A percentile compares a stretch with the other conserved stretches of the same genome.
Evolutionary conservation across 2,888 invertebrate genomes (phyloP).

Genomic region (Alloscopus bannaensis): DNA sequence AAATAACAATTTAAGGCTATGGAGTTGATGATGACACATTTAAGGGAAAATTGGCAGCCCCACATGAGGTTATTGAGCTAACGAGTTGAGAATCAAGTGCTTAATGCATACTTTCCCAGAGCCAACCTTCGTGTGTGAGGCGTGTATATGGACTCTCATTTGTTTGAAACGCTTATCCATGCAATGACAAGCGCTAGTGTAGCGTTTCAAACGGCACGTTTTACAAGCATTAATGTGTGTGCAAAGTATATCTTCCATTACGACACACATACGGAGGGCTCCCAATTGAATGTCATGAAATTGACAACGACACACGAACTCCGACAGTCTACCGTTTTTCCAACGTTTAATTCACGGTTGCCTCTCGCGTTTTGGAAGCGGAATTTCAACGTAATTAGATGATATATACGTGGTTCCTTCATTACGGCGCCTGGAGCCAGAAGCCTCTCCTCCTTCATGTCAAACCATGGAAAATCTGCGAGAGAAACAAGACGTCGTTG

Average conservation of each 20-base stretch:
- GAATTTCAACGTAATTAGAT: slow-evolving; percentile 44
- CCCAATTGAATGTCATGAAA: no score
- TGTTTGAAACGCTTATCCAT: no score
- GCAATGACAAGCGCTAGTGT: no score
- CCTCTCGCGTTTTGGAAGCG: slow-evolving; percentile 15
- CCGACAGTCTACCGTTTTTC: no score
- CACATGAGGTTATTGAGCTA: slow-evolving; percentile 63
- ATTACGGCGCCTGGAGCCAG: slow-evolving; percentile 26
- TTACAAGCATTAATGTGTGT: no score
- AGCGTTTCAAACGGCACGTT: no score
- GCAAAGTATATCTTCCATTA: no score
- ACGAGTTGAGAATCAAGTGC: slow-evolving; percentile 65
- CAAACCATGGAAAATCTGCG: slow-evolving; percentile 49
- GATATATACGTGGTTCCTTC: slow-evolving; percentile 32
- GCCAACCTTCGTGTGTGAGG: slow-evolving; percentile 8
- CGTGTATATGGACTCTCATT: background rate
- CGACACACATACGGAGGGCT: no score
- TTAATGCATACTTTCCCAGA: slow-evolving; percentile 50
- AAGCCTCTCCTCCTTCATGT: slow-evolving; percentile 37
- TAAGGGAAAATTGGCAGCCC: slow-evolving; percentile 61
- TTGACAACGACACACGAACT: no score
- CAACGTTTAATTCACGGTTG: no score
- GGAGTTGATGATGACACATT: slow-evolving; percentile 64
- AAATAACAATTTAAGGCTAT: slow-evolving; percentile 47
- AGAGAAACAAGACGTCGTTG: slow-evolving; percentile 4